Evolutionary conservation across 2,888 invertebrate genomes (phyloP).

Genomic region (Drosophila infuscata): DNA sequence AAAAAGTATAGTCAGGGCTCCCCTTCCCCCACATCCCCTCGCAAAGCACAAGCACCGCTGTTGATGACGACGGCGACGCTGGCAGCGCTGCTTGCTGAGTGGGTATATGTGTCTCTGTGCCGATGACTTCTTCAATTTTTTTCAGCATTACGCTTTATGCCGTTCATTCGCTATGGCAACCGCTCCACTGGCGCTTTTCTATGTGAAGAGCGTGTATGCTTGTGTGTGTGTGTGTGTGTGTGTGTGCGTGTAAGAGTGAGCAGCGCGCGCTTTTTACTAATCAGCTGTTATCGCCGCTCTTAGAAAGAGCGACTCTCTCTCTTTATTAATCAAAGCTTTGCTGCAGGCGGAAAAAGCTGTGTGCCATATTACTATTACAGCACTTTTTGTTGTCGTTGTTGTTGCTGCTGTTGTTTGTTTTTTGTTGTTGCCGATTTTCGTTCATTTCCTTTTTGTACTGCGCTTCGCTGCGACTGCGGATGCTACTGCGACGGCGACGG

Average conservation of each 20-base stretch:
- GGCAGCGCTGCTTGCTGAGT: conserved; percentile 70
- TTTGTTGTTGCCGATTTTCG: conserved; percentile 46
- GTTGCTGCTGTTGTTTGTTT: conserved; percentile 1
- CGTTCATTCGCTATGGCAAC: conserved; percentile 80
- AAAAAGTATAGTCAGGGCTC: conserved; percentile 4
- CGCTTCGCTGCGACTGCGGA: conserved; percentile 41
- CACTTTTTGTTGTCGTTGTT: conserved; percentile 43
- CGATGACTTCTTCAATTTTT: conserved; percentile 80
- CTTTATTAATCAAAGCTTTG: conserved; percentile 42
- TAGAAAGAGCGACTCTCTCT: conserved; percentile 18
- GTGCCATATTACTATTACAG: conserved; percentile 64
- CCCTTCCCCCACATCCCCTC: conserved; percentile 7
- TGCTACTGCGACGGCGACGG: conserved; percentile 19
- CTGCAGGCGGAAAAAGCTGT: conserved; percentile 62
- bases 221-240: conserved; percentile 23
- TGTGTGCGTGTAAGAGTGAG: conserved; percentile 24
- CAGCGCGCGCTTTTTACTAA: conserved; percentile 66
- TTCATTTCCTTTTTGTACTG: conserved; percentile 61
- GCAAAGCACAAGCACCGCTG: conserved; percentile 42
- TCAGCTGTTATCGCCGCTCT: conserved; percentile 65
- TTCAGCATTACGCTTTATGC: conserved; percentile 72
- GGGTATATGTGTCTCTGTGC: conserved; percentile 84
- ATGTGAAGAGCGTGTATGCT: conserved; percentile 20
- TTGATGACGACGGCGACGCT: conserved; percentile 35
- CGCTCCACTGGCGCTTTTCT: conserved; percentile 54